A percentile compares a stretch with the other conserved stretches of the same genome.
Evolutionary conservation across 1,140 invertebrate species (phyloP).

Genomic region (Drosophila leontia): DNA sequence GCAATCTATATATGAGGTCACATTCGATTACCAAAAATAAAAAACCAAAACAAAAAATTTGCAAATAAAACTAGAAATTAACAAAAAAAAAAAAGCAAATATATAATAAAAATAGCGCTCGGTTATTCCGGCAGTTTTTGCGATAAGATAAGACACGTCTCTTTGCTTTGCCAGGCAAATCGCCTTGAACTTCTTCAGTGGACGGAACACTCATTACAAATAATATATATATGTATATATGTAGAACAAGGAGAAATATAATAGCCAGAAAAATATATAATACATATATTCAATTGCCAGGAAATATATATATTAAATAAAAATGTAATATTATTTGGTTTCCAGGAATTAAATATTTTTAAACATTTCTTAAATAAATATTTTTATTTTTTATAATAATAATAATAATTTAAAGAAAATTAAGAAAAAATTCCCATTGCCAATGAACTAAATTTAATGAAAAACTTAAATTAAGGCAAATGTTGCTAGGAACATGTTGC

Average conservation of each 20-base stretch:
- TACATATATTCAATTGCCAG: neutral
- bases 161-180: constrained; percentile 20
- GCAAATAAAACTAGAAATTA: constrained; percentile 5
- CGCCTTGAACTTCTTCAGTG: constrained; percentile 35
- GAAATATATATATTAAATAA: neutral
- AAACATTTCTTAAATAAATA: too few species aligned
- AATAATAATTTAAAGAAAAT: too few species aligned
- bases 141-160: constrained; percentile 52
- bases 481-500: neutral
- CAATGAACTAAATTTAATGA: too few species aligned
- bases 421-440: too few species aligned
- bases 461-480: neutral
- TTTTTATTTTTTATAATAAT: too few species aligned
- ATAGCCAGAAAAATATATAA: neutral
- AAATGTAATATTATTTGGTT: neutral
- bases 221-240: neutral
- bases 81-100: neutral
- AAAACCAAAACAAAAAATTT: constrained; percentile 1
- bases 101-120: constrained; percentile 46
- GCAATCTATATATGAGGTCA: constrained; percentile 26
- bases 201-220: constrained; percentile 30
- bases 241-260: neutral
- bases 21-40: constrained; percentile 3
- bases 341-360: too few species aligned
- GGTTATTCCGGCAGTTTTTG: constrained; percentile 48